These are phyloP conservation scores for Aptenodytes patagonicus DNA, from an alignment of 2,113 vertebrate genomes.

Conservation along the genomic window DNA sequence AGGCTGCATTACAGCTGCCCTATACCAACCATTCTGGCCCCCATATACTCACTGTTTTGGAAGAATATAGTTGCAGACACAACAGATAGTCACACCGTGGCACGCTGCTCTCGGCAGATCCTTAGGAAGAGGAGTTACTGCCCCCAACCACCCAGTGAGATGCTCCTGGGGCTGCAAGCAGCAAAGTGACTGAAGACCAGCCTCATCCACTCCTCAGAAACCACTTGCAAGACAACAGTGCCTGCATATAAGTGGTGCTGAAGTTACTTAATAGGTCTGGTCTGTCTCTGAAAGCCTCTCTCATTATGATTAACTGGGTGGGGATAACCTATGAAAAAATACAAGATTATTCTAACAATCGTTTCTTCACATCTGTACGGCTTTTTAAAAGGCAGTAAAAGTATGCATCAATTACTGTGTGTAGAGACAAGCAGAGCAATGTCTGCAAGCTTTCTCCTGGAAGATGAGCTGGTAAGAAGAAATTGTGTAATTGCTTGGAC, in stretches of 20 bases:
- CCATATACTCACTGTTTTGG: background rate
- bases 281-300: background rate
- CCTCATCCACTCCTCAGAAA: background rate
- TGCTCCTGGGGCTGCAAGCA: accelerated
- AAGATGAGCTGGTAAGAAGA: background rate
- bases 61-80: accelerated
- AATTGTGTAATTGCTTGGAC: background rate
- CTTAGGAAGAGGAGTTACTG: background rate
- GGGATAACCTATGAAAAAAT: background rate
- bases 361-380: background rate
- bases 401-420: no score
- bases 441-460: background rate
- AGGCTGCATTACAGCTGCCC: background rate
- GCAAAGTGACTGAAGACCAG: background rate
- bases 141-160: background rate
- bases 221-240: background rate
- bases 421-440: background rate
- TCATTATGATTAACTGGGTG: background rate
- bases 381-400: background rate
- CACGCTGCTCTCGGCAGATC: accelerated
- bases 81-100: accelerated
- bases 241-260: no score
- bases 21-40: no score
- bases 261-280: background rate
- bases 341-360: background rate